Percentiles rank a stretch among this genome's conserved stretches.
Evolutionary conservation across 2,113 vertebrate genomes (phyloP).

Genomic region (Meriones unguiculatus): DNA sequence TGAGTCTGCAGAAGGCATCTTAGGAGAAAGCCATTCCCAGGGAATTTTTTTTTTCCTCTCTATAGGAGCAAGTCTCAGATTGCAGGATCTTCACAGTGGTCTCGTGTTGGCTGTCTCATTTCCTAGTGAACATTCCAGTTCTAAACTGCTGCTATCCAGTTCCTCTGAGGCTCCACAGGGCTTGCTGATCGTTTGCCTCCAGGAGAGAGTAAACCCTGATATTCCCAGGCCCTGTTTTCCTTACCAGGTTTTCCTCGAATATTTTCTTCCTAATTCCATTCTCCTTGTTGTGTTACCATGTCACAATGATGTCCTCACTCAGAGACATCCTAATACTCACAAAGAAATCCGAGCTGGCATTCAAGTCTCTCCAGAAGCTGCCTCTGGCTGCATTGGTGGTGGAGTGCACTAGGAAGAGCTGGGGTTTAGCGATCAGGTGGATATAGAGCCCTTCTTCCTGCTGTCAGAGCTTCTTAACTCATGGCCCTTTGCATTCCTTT

Average conservation of each 20-base stretch:
- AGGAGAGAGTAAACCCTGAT: not conserved
- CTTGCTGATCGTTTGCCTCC: not conserved
- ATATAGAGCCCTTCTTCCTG: not conserved
- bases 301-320: not conserved
- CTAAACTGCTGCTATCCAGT: not conserved
- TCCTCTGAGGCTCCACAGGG: not conserved
- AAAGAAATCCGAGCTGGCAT: not conserved
- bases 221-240: not conserved
- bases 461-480: not conserved
- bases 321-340: not conserved
- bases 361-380: not conserved
- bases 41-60: not conserved
- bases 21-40: not conserved
- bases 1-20: not conserved
- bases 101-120: not conserved
- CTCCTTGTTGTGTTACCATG: not conserved
- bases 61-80: not conserved
- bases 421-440: not conserved
- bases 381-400: not conserved
- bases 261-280: not conserved
- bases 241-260: not conserved
- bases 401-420: accelerated
- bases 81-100: not conserved
- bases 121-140: not conserved
- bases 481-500: not conserved